A percentile compares a stretch with the other conserved stretches of the same genome.
These are phyloP conservation scores for Hecatera dysodea DNA, from an alignment of 2,888 invertebrate genomes.

Conservation along the genomic window DNA sequence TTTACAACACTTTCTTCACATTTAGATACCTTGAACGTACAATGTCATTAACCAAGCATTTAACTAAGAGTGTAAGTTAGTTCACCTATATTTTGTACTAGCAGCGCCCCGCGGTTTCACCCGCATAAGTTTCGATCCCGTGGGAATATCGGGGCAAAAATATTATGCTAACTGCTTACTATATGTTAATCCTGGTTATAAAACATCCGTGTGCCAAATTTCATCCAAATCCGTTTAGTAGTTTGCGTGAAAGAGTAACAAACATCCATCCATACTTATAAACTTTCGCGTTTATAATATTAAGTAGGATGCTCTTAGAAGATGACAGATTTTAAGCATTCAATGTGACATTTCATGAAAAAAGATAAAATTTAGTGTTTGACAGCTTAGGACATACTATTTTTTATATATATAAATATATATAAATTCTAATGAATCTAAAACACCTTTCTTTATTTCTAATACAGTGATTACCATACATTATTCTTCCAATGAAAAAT, in stretches of 20 bases:
- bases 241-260: no score
- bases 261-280: no score
- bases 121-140: no score
- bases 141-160: no score
- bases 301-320: not conserved
- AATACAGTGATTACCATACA: not conserved
- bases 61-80: not conserved
- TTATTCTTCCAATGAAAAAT: not conserved
- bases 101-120: no score
- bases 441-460: not conserved
- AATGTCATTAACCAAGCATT: not conserved
- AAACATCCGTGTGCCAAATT: no score
- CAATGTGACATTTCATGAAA: not conserved
- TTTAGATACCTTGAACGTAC: constrained; percentile 11
- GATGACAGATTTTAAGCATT: no score
- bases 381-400: not conserved
- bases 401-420: not conserved
- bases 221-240: no score
- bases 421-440: not conserved
- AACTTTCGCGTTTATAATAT: no score
- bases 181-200: no score
- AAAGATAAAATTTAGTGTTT: no score
- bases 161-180: no score
- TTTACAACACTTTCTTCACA: constrained; percentile 35
- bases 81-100: not conserved